Base-by-base conservation (phyloP, 2,888 invertebrate genomes). In the Cloeon dipterum region DNA sequence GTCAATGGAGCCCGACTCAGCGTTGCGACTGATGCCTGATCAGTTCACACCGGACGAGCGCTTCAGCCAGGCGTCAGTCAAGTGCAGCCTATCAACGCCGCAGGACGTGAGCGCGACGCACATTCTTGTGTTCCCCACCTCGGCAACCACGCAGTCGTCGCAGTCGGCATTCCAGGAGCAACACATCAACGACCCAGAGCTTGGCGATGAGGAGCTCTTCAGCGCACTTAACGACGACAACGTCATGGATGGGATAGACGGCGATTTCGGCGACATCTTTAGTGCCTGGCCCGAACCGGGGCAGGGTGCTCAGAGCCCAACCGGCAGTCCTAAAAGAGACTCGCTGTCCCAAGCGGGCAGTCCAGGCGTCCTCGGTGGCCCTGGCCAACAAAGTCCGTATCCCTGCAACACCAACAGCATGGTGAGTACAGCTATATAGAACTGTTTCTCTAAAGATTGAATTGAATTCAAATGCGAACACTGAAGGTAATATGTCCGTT, bases 91-190 rank as follows among this genome's bases (percentile, higher is more conserved):
- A 49, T 83, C 85, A 47, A 96, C 96, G 41, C 96, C 96, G 5
- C 74, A 89, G 44, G 96, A 98, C 61, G 86, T 91, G 43, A 83
- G 89, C 39, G 86, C 86, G 55, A 96, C 96, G 41, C 98, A 98
- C 56, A 96, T 98, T 46, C 70, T 98, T 47, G 96, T 96, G 46
- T 96, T 98, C 62, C 96, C 96, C 35, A 96, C 93, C 26, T 93
- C 86, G 41, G 89, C 91, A 32, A 85, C 85, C 39, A 85, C 89
- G 40, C 50, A 70, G 68, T 74, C 74, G 16, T 71, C 73, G 26
- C 75, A 74, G 54, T 71, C 73, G 34, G 69, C 74, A 38, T 75
- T 75, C 55, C 64, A 65, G 52, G 74, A 74, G 49, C 67, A 68
- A 45, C 70, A 72, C 48, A 69, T 69, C 45, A 68, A 69, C 46